Evolutionary conservation across 1,140 invertebrate genomes (phyloP), one percentile per base, ranked within the genome.

Genomic region (Portunus trituberculatus): DNA sequence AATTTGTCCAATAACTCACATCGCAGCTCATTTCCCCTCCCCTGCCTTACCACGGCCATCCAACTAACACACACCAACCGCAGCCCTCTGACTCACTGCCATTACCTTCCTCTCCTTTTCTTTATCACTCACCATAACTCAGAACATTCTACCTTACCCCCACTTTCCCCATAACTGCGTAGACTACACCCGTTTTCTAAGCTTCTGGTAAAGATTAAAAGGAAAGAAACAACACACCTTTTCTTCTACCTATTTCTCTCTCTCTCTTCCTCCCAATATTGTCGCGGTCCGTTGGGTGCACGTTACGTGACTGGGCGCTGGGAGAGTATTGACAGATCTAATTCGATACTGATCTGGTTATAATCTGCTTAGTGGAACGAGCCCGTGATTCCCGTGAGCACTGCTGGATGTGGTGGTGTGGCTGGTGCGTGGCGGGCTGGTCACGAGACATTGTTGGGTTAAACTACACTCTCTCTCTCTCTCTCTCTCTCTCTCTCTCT

Each of bases 1-100:
- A n/a, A 91, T 76, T 91, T 76, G 29, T 20, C n/a, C 48, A 2
- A 76, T 91, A 67, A 91, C 59, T 91, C 59, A 76, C 28, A 32
- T 91, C 67, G 39, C 7, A 91, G 31, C n/a, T 31, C 90, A 32
- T 59, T 32, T 67, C 67, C 32, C 28, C 28, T 20, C 90, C 48
- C 6, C 14, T 52, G 16, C 28, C 89, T 91, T n/a, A 84, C 31
- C n/a, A 4, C 52, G 67, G 6, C 67, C 67, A n/a, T n/a, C n/a
- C n/a, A 76, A 76, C n/a, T 20, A n/a, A 7, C 67, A n/a, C 67
- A 76, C 67, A n/a, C 67, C 52, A 59, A 76, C 67, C 67, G n/a
- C 67, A 76, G 20, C 67, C 67, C 67, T 20, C 16, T 25, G 67
- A 76, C 67, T 76, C 67, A 76, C 67, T 76, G 7, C 20, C 67